Base-by-base conservation (phyloP, 2,113 vertebrate genomes). In the Paramisgurnus dabryanus region DNA sequence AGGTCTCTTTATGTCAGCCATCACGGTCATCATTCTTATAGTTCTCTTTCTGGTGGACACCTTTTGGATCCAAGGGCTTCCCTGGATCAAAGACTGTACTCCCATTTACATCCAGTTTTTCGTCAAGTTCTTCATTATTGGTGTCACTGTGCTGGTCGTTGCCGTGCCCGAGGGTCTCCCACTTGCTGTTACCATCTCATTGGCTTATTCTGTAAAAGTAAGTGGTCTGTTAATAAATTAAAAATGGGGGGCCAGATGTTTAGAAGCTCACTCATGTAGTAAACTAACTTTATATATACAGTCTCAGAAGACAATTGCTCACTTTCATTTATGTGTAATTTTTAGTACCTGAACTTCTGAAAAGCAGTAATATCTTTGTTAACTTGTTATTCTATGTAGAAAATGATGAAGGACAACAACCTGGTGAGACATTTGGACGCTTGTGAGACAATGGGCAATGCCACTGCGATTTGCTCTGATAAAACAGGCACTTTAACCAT, bases 331-430 rank as follows among this genome's bases (percentile, higher is more conserved):
- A 34, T 34, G 27, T 34, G 27, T 34, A 34, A 34, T 34, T 22
- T 22, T 34, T 34, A 34, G 27, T 34, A 34, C 27, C 27, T 34
- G 27, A 34, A 34, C 27, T 34, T 34, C 27, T 34, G 27, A 34
- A 34, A 34, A 34, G 27, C 27, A 34, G 27, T 34, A 34, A 34
- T 12, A 49, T 76, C 45, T 64, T 6, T 75, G 18, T 82, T 22
- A 22, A 22, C 22, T n/a, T n/a, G n/a, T n/a, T 55, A 67, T 79
- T 27, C 6, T 70, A 53, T 85, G 53, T 90, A 99, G 98, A 99
- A 99, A 99, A 99, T 99, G 98, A 99, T 99, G 98, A 99, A 96
- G 86, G 98, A 99, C 88, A 99, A 99, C 89, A 99, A 99, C 86
- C 90, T 99, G 71, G 98, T 99, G 82, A 94, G 98, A 81, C 98